A percentile compares a stretch with the other conserved stretches of the same genome.
These are phyloP conservation scores for Acleris sparsana DNA, from an alignment of 2,888 invertebrate species.

Conservation along the genomic window DNA sequence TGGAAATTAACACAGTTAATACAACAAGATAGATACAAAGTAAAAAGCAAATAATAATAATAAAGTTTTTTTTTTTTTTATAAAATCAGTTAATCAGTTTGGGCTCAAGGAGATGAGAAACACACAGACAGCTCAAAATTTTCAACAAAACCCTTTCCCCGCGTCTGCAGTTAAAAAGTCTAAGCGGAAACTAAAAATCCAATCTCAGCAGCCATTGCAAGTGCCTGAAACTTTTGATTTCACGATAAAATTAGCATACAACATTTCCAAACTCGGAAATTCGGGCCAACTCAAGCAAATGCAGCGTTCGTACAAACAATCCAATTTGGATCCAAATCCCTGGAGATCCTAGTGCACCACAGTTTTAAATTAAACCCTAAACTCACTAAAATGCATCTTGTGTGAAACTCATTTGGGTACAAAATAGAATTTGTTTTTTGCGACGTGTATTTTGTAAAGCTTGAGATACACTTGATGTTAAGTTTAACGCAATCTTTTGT, in stretches of 20 bases:
- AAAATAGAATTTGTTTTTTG: background rate
- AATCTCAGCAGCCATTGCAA: background rate
- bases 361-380: constrained; percentile 69
- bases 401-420: constrained; percentile 3
- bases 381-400: constrained; percentile 29
- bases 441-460: background rate
- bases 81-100: too few relatives aligned
- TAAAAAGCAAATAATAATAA: too few relatives aligned
- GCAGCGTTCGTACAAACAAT: constrained; percentile 71
- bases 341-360: constrained; percentile 63
- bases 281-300: constrained; percentile 70
- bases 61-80: too few relatives aligned
- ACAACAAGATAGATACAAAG: too few relatives aligned
- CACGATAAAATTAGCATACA: constrained; percentile 24
- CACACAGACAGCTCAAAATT: too few relatives aligned
- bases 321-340: constrained; percentile 74
- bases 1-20: too few relatives aligned
- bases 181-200: background rate
- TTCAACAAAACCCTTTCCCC: too few relatives aligned
- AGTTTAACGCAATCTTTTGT: constrained; percentile 19
- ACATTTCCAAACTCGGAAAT: constrained; percentile 19
- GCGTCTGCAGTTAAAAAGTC: too few relatives aligned
- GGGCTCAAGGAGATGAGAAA: too few relatives aligned
- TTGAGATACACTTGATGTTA: constrained; percentile 3
- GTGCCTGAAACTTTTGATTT: constrained; percentile 7